Percentiles rank a stretch among this genome's conserved stretches.
Conservation (phyloP, 2,113 vertebrate genomes). For the Neogale vison region DNA sequence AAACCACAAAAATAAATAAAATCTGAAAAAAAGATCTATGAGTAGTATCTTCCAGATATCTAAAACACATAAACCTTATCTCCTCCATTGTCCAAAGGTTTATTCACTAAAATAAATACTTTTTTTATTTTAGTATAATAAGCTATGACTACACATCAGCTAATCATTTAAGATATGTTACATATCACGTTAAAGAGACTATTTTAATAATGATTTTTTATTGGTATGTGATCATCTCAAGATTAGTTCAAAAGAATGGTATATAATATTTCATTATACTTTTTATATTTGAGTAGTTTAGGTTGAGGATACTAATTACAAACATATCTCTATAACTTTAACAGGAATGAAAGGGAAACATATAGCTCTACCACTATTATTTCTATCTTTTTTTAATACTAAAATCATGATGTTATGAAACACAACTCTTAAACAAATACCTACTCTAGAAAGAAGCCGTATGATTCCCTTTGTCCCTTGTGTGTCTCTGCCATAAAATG, state of each 20-base stretch:
- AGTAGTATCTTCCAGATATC: slow-evolving; percentile 44
- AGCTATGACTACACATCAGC: slow-evolving; percentile 61
- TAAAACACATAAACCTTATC: slow-evolving; percentile 62
- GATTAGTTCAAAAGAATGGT: slow-evolving; percentile 47
- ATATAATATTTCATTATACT: slow-evolving; percentile 39
- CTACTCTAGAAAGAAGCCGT: background rate
- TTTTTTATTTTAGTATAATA: slow-evolving; percentile 65
- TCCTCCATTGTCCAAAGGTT: slow-evolving; percentile 65
- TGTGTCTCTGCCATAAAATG: background rate
- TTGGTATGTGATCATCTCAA: slow-evolving; percentile 48
- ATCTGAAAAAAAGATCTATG: background rate
- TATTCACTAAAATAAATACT: slow-evolving; percentile 64
- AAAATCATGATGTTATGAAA: background rate
- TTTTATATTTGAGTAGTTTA: slow-evolving; percentile 14
- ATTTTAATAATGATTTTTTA: slow-evolving; percentile 37
- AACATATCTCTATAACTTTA: background rate
- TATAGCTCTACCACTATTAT: slow-evolving; percentile 4
- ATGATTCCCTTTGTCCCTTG: background rate
- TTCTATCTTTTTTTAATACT: background rate
- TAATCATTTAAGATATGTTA: slow-evolving; percentile 27
- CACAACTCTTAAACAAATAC: background rate
- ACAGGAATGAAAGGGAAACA: background rate
- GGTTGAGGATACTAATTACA: slow-evolving; percentile 28
- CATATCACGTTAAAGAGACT: background rate
- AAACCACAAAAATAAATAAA: too few relatives aligned